Evolutionary conservation across 1,140 invertebrate species (phyloP), one percentile per base, ranked within the genome.

Genomic region (Metopolophium dirhodum): DNA sequence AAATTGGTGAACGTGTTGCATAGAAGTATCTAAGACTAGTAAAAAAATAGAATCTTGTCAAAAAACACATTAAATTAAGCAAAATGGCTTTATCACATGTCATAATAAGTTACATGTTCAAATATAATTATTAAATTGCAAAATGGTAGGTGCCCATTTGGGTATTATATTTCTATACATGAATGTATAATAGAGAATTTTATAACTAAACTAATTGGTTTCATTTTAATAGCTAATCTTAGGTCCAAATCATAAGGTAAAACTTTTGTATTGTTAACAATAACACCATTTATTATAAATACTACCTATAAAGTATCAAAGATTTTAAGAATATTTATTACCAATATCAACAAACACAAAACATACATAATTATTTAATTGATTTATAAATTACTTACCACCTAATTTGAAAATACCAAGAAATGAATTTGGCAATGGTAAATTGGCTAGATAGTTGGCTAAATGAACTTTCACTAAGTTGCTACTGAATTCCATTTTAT

Each of bases 351-450:
- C 61, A n/a, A 51, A 51, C 9, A n/a, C 11, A 26, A 68, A 68
- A 30, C 30, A 68, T 68, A 30, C 30, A n/a, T n/a, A 3, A 3
- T 14, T 61, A 61, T 30, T 61, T 61, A 61, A 57, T 26, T 77
- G 0, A 20, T 87, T 20, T 45, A 87, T 35, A 49, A 49, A 49
- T n/a, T 88, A 87, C 94, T 94, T 96, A 98, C 97, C 95, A 95
- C 97, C 96, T 93, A 98, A 96, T 94, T 96, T 96, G 95, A 98
- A 98, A 97, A 97, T 98, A 94, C 97, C 97, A 88, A 97, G 96
- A 94, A 98, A 95, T 8, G 96, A 96, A 94, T 98, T 96, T 6
- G 97, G 97, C 94, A 98, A 96, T 30, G 97, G 97, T 94, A 98
- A 96, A 94, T 96, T 96, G 88, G 97, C 96, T 93, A 98, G 96